Percentiles rank a stretch among this genome's conserved stretches.
Evolutionary conservation across 2,797 vertebrate genomes (phyloP).

Genomic region (Sebastes hubbsi): DNA sequence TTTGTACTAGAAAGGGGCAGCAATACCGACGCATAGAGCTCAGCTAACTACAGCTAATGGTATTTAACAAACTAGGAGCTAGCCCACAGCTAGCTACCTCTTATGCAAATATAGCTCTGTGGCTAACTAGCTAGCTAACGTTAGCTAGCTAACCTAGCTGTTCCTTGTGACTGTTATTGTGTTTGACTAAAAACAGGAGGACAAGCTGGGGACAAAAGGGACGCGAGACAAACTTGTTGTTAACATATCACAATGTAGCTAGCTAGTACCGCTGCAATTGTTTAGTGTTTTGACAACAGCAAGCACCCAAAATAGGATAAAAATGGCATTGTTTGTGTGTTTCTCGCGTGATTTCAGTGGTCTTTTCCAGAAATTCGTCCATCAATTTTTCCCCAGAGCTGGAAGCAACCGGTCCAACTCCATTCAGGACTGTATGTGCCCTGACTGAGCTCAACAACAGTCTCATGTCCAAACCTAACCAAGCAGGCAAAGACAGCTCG

Average conservation of each 20-base stretch:
- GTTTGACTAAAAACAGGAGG: slow-evolving; percentile 10
- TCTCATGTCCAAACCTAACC: slow-evolving; percentile 31
- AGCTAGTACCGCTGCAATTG: slow-evolving; percentile 2
- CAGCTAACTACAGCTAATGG: slow-evolving; percentile 21
- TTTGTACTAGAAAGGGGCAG: slow-evolving; percentile 8
- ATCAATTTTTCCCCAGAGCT: slow-evolving; percentile 20
- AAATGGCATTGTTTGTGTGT: slow-evolving; percentile 46
- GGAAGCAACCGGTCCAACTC: slow-evolving; percentile 38
- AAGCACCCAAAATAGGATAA: slow-evolving; percentile 23
- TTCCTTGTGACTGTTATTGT: slow-evolving; percentile 27
- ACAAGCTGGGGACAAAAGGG: slow-evolving; percentile 43
- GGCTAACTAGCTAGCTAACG: slow-evolving; percentile 62
- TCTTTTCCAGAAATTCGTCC: slow-evolving; percentile 39
- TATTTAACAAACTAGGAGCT: slow-evolving; percentile 38
- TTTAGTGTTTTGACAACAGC: neutral
- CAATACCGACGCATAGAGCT: slow-evolving; percentile 30
- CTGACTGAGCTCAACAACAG: slow-evolving; percentile 47
- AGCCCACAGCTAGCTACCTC: slow-evolving; percentile 25
- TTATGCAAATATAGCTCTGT: slow-evolving; percentile 45
- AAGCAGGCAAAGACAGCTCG: slow-evolving; percentile 42
- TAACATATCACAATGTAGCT: slow-evolving; percentile 25
- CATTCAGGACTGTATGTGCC: slow-evolving; percentile 41
- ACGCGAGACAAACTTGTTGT: slow-evolving; percentile 50
- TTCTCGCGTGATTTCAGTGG: slow-evolving; percentile 54
- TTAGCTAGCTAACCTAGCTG: slow-evolving; percentile 52